Evolutionary conservation across 2,888 invertebrate species (phyloP), one percentile per base, ranked within the genome.

Genomic region (Aromia moschata): DNA sequence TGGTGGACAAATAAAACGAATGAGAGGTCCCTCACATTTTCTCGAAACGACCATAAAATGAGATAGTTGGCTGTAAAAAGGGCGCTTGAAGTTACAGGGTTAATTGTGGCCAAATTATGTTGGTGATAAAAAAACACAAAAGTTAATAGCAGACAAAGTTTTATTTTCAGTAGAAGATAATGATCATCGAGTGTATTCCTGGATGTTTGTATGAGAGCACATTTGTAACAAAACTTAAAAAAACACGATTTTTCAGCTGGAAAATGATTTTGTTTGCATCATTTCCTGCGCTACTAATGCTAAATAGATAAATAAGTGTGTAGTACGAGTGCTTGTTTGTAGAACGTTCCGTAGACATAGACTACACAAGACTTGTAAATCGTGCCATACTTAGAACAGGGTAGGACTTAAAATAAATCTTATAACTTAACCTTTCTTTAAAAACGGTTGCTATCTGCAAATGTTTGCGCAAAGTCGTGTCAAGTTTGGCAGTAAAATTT

Each of bases 301-400:
- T n/a, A n/a, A n/a, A n/a, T n/a, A n/a, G n/a, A 36, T 25, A 16
- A 20, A 37, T 49, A 15, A 49, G 40, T 30, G 45, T 45, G 31
- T 43, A 36, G n/a, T n/a, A n/a, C n/a, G n/a, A n/a, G n/a, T 25
- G 25, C 30, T 36, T 40, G 14, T 16, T 12, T 31, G 11, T 17
- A 33, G 45, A 46, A 11, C n/a, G 16, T 40, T 25, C 25, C 7
- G 15, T 46, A 46, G 33, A 46, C 33, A 16, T 46, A 46, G 33
- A 46, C 45, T 1, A 31, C 33, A 31, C 10, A 16, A 14, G 45
- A 17, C 11, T 9, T n/a, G 31, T 16, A 33, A 16, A 33, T 16
- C 2, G n/a, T 16, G 9, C n/a, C 1, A 16, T 1, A 33, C 30
- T 10, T 10, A 17, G 17, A n/a, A 52, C 52, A 52, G 40, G 7